Evolutionary conservation across 2,113 vertebrate species (phyloP), one percentile per base, ranked within the genome.

Genomic region (Crotalus horridus): DNA sequence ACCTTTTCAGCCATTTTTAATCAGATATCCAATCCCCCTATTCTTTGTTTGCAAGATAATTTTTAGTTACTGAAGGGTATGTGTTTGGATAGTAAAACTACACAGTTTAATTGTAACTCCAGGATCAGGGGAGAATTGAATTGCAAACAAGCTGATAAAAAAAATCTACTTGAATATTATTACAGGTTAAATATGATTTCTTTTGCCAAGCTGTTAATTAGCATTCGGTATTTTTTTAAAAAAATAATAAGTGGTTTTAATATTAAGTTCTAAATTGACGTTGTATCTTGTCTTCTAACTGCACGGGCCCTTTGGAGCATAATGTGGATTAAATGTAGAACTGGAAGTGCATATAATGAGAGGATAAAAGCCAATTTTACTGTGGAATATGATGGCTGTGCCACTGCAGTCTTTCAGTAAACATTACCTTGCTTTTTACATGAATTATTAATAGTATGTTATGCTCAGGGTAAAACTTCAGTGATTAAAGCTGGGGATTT

Each of bases 101-200:
- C 69, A 96, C 94, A 93, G 95, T 96, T 85, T 94, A 96, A 96
- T 96, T 95, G 94, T 96, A 94, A 95, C 96, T 95, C 94, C 88
- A 94, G 95, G 95, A 96, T 91, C 90, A 92, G 3, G 92, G 15
- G 53, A 93, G 95, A 95, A 96, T 94, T 96, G 95, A 94, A 96
- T 96, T 94, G 90, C 89, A 95, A 95, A 94, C 81, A 94, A 91
- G 94, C 92, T 91, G 91, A 94, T 95, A 92, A 48, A 96, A 96
- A 96, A 69, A 55, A 95, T 33, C 21, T 39, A 89, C 93, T 94
- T 94, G 89, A 51, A 39, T 91, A 54, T 90, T 85, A 7, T 91
- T 91, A 91, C 94, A 97, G 95, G 94, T 97, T 97, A 96, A 94
- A 96, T 96, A 64, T 87, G 46, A 97, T 54, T 29, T 26, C 26